phyloP scores from a whole-genome alignment of 2,113 vertebrate genomes.

The Chaetodon trifascialis region DNA sequence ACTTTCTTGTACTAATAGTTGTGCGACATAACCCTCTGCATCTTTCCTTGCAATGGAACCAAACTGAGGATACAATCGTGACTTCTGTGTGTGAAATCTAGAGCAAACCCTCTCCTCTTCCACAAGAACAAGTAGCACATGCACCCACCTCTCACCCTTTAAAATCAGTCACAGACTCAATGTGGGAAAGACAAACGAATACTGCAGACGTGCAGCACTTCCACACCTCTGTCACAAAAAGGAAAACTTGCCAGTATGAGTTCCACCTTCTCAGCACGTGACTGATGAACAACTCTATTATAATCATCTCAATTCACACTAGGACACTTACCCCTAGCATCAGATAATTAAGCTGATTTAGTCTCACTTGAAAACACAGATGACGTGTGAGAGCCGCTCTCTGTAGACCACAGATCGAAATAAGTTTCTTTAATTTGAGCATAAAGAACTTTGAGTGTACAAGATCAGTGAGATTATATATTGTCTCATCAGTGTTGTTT shows the following conservation, averaged over 20 bases:
- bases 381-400: conserved; percentile 26
- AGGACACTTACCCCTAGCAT: conserved; percentile 23
- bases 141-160: background rate
- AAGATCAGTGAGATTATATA: conserved; percentile 63
- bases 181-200: conserved; percentile 36
- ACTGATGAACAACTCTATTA: conserved; percentile 76
- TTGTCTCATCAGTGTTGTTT: conserved; percentile 57
- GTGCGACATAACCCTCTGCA: background rate
- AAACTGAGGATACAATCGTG: background rate
- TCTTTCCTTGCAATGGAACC: background rate
- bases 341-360: conserved; percentile 69
- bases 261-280: conserved; percentile 66
- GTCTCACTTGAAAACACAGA: conserved; percentile 57
- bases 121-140: conserved; percentile 33
- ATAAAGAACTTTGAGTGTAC: conserved; percentile 63
- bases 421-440: conserved; percentile 73
- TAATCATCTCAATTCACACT: conserved; percentile 71
- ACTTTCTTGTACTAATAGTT: conserved; percentile 2
- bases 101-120: background rate
- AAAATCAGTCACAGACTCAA: conserved; percentile 13
- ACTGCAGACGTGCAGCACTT: conserved; percentile 19
- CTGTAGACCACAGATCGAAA: conserved; percentile 53
- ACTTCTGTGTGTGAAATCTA: background rate
- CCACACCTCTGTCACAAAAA: conserved; percentile 35
- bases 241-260: conserved; percentile 37